Evolutionary conservation across 1,140 invertebrate genomes (phyloP).

Genomic region (Drosophila lacertosa): DNA sequence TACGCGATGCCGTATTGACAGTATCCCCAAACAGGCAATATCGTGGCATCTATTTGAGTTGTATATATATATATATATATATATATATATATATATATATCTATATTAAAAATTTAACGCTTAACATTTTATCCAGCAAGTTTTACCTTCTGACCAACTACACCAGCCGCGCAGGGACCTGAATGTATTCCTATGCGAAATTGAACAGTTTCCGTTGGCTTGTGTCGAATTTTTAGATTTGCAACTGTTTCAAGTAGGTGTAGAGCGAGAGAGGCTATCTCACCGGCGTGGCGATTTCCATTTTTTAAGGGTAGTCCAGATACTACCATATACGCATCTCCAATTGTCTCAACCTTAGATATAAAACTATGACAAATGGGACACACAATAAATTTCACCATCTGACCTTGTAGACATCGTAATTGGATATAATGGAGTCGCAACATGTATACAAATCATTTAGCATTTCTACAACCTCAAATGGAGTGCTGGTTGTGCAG

Average conservation of each 20-base stretch:
- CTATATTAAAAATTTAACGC: too few relatives aligned
- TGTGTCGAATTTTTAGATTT: slow-evolving; percentile 92
- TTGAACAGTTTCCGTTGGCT: slow-evolving; percentile 90
- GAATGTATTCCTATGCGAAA: slow-evolving; percentile 94
- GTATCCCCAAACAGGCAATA: slow-evolving; percentile 97
- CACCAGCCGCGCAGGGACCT: slow-evolving; percentile 92
- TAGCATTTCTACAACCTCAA: slow-evolving; percentile 93
- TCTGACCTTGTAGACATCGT: slow-evolving; percentile 94
- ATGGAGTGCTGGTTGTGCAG: slow-evolving; percentile 93
- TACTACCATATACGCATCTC: slow-evolving; percentile 98
- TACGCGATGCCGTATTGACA: slow-evolving; percentile 94
- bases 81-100: too few relatives aligned
- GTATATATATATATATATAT: too few relatives aligned
- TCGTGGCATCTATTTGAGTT: slow-evolving; percentile 88
- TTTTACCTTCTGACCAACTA: slow-evolving; percentile 91
- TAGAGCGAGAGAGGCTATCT: slow-evolving; percentile 94
- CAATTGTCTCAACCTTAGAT: slow-evolving; percentile 95
- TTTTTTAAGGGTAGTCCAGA: slow-evolving; percentile 93
- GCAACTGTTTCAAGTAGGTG: slow-evolving; percentile 93
- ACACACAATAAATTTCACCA: not conserved
- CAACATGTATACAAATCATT: slow-evolving; percentile 97
- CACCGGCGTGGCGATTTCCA: slow-evolving; percentile 89
- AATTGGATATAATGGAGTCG: slow-evolving; percentile 95
- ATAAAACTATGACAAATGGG: too few relatives aligned
- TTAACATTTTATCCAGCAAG: too few relatives aligned